A percentile compares a stretch with the other conserved stretches of the same genome.
Evolutionary conservation across 2,113 vertebrate genomes (phyloP).

Genomic region (Sebastes fasciatus): DNA sequence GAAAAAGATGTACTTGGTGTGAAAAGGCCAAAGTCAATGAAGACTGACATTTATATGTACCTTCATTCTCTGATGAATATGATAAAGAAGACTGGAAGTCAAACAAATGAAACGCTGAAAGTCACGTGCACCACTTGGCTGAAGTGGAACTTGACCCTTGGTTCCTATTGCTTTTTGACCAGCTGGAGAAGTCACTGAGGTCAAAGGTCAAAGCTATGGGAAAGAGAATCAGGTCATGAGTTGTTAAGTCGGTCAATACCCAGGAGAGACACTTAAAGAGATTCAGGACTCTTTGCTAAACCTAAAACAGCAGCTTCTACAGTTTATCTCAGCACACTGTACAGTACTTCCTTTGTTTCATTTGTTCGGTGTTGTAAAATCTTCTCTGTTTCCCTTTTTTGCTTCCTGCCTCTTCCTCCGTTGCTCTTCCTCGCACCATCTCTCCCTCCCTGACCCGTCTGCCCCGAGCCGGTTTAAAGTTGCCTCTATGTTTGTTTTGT

Average conservation of each 20-base stretch:
- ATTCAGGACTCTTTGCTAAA: not conserved
- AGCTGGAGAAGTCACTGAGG: slow-evolving; percentile 66
- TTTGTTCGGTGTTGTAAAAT: slow-evolving; percentile 11
- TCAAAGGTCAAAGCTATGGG: slow-evolving; percentile 72
- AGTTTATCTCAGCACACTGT: not conserved
- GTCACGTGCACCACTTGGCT: slow-evolving; percentile 20
- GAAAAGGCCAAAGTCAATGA: too few relatives aligned
- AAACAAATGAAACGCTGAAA: slow-evolving; percentile 25
- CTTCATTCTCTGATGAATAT: not conserved
- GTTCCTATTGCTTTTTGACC: slow-evolving; percentile 64
- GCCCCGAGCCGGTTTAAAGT: slow-evolving; percentile 52
- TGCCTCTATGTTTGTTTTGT: slow-evolving; percentile 77
- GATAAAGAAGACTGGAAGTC: slow-evolving; percentile 1
- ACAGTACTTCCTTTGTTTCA: not conserved
- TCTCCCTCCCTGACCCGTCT: slow-evolving; percentile 40
- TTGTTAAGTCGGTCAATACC: slow-evolving; percentile 56
- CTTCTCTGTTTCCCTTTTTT: not conserved
- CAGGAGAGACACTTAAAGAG: slow-evolving; percentile 39
- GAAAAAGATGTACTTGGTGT: too few relatives aligned
- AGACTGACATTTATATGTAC: not conserved
- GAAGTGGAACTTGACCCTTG: slow-evolving; percentile 72
- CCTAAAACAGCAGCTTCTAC: not conserved
- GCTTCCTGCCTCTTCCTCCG: not conserved
- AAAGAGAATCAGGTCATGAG: slow-evolving; percentile 63
- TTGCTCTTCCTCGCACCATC: slow-evolving; percentile 30